Base-by-base conservation (phyloP, 2,888 invertebrate genomes). In the Deroplatys truncata region DNA sequence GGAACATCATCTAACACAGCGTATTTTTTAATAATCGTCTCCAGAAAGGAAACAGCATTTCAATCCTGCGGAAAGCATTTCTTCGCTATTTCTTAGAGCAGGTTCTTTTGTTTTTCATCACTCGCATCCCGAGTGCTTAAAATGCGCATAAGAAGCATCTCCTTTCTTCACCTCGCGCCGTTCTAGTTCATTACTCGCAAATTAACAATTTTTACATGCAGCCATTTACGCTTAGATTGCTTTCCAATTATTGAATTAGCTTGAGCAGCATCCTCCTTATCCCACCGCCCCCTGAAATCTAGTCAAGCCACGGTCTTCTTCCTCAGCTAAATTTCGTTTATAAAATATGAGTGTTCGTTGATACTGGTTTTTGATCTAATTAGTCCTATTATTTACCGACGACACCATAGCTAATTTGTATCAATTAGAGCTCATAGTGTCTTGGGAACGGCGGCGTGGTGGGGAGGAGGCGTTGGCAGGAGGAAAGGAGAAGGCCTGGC, bases 361-460 rank as follows among this genome's bases (percentile, higher is more conserved):
- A 87, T 87, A 87, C 87, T 87, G 87, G 87, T 87, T 87, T 87
- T 43, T 92, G 92, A 93, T 92, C 92, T 92, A 91, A 92, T 93
- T 93, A 93, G 92, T 92, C 92, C 92, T 92, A 92, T 92, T 93
- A 93, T 93, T 92, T 93, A 92, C 92, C 92, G 91, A 92, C 91
- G 92, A 92, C 92, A 87, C 92, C 92, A 92, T 92, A 92, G 92
- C 93, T 92, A 92, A 93, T 93, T 93, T 93, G 93, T 93, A 92
- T 93, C 93, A 93, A 93, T 93, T 93, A 93, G 87, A 87, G 87
- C 87, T 87, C 83, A 87, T 87, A 87, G 87, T 87, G 90, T 88
- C 90, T 90, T 86, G 88, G 90, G 86, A 72, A 88, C 86, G 35
- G 49, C 56, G 56, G 56, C 56, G 15, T 72, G 20, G 16, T 82